These are phyloP conservation scores for Xanthorhoe spadicearia DNA, from an alignment of 2,888 invertebrate genomes.

Conservation along the genomic window DNA sequence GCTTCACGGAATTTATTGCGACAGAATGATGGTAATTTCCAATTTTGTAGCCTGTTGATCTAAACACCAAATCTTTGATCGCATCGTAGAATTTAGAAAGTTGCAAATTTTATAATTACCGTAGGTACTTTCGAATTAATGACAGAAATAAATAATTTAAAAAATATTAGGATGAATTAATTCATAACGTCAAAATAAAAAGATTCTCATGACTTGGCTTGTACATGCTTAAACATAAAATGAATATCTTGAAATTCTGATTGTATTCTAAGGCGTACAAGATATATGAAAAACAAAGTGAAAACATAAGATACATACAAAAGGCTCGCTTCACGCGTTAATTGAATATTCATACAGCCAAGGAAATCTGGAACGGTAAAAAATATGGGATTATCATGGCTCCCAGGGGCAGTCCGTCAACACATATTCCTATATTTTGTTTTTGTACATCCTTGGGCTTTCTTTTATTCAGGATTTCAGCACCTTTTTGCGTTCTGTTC, in stretches of 20 bases:
- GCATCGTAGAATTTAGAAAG: background rate
- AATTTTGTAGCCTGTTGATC: slow-evolving; percentile 80
- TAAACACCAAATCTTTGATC: background rate
- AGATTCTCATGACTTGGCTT: too few relatives aligned
- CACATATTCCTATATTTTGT: slow-evolving; percentile 45
- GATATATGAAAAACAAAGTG: slow-evolving; percentile 17
- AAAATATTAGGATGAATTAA: too few relatives aligned
- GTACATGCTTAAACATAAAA: too few relatives aligned
- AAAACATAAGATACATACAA: slow-evolving; percentile 18
- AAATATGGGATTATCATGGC: slow-evolving; percentile 47
- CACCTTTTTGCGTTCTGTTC: slow-evolving; percentile 38
- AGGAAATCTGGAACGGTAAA: slow-evolving; percentile 40
- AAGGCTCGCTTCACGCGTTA: slow-evolving; percentile 26
- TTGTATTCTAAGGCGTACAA: slow-evolving; percentile 1
- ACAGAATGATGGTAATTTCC: slow-evolving; percentile 78
- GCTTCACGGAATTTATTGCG: slow-evolving; percentile 81
- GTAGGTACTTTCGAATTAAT: too few relatives aligned
- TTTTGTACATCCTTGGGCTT: slow-evolving; percentile 42
- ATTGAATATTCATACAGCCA: slow-evolving; percentile 39
- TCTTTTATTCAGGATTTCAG: slow-evolving; percentile 49
- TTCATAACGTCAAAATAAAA: background rate
- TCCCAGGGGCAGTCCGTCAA: slow-evolving; percentile 49
- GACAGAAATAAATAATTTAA: too few relatives aligned
- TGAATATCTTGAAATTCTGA: background rate
- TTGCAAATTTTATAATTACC: too few relatives aligned